These are phyloP conservation scores for Gambusia holbrooki DNA, from an alignment of 2,113 vertebrate genomes.

Conservation along the genomic window DNA sequence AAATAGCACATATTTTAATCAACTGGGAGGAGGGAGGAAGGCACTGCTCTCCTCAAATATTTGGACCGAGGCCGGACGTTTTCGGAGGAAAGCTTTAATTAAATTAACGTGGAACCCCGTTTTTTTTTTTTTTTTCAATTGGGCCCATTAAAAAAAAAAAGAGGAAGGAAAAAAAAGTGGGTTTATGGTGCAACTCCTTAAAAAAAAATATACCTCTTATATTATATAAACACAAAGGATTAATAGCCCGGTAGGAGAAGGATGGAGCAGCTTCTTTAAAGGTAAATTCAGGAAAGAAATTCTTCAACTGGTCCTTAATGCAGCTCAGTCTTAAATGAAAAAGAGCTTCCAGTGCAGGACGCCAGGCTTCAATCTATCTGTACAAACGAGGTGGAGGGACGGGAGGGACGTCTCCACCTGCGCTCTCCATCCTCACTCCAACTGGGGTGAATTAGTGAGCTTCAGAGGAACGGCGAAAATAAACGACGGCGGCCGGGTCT, in stretches of 20 bases:
- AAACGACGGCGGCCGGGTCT: background rate
- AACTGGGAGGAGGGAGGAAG: constrained; percentile 73
- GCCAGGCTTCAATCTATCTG: constrained; percentile 66
- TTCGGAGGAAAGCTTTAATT: constrained; percentile 77
- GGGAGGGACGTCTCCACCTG: constrained; percentile 42
- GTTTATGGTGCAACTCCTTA: constrained; percentile 75
- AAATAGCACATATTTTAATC: constrained; percentile 86
- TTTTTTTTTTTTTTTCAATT: constrained; percentile 72
- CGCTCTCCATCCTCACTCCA: constrained; percentile 34
- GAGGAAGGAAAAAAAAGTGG: constrained; percentile 29
- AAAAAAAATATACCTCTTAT: too few relatives aligned
- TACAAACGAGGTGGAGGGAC: constrained; percentile 46
- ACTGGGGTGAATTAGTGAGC: constrained; percentile 64
- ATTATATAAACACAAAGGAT: constrained; percentile 69
- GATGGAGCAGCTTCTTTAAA: constrained; percentile 69
- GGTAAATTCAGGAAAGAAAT: constrained; percentile 75
- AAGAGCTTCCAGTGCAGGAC: constrained; percentile 65
- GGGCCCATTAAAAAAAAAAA: constrained; percentile 76
- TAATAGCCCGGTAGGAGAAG: constrained; percentile 72
- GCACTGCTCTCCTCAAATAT: constrained; percentile 76
- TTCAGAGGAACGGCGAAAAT: background rate
- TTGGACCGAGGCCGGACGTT: constrained; percentile 77
- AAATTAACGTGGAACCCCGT: constrained; percentile 75
- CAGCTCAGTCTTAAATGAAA: constrained; percentile 67
- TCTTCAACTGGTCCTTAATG: constrained; percentile 68